Conservation (phyloP, 1,140 invertebrate species). For the Drosophila littoralis region DNA sequence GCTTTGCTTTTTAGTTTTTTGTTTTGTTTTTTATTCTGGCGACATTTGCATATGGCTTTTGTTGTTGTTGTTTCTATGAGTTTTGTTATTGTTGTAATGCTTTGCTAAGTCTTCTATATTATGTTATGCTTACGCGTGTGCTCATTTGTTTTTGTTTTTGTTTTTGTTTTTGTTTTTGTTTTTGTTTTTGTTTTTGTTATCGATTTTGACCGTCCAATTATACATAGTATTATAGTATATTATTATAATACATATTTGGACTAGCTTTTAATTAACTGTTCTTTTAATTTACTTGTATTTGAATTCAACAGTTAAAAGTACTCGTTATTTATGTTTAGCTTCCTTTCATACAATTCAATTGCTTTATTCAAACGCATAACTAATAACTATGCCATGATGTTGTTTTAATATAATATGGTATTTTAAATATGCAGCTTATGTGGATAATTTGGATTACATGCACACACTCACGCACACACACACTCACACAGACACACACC, state of each 20-base stretch:
- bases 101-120: constrained; percentile 53
- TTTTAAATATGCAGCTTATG: constrained; percentile 11
- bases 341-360: constrained; percentile 66
- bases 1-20: constrained; percentile 11
- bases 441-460: constrained; percentile 21
- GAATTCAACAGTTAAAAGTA: constrained; percentile 70
- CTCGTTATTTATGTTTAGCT: constrained; percentile 25
- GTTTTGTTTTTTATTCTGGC: constrained; percentile 16
- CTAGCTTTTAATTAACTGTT: constrained; percentile 46
- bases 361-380: constrained; percentile 54
- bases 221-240: constrained; percentile 24
- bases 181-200: constrained; percentile 38
- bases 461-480: background rate
- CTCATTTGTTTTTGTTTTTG: constrained; percentile 21
- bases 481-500: constrained; percentile 7
- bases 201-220: constrained; percentile 37
- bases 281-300: constrained; percentile 23
- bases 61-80: constrained; percentile 45
- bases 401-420: constrained; percentile 1
- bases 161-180: constrained; percentile 40
- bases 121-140: constrained; percentile 45
- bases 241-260: constrained; percentile 29
- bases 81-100: constrained; percentile 54
- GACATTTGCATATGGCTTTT: constrained; percentile 47
- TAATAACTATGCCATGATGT: constrained; percentile 37